Base-by-base conservation (phyloP, 2,113 vertebrate species). In the Anguilla japonica region DNA sequence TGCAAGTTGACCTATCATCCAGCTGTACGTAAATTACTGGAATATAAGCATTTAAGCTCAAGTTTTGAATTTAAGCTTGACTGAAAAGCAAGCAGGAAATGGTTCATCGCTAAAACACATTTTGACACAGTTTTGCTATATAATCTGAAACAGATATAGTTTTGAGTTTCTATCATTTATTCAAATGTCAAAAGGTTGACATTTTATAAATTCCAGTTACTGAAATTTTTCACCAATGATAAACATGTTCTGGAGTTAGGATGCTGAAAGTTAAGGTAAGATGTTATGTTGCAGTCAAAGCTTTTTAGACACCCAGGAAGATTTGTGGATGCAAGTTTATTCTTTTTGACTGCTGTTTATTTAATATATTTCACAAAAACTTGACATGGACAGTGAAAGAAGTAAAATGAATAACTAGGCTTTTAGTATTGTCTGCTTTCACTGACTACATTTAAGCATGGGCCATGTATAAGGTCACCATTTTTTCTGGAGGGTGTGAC, bases 1-100 rank as follows among this genome's bases (percentile, higher is more conserved):
- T 87, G 86, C 63, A 87, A 53, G 81, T 40, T 57, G 81, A 53
- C 81, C 86, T 53, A 78, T 87, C 86, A 87, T 83, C 75, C 81
- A 83, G 63, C 63, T 78, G 29, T 40, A 81, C 29, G 1, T 56
- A 60, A 80, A 41, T 26, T 71, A 5, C 41, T 26, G 2, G 9
- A 22, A 83, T 15, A 34, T 34, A 34, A 34, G 34, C 34, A 34
- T 34, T 34, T 34, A 34, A 34, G 1, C 34, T 34, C 34, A 34
- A 34, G 34, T 34, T 34, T 40, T 26, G 26, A 57, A n/a, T 46
- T 56, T 16, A 83, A 40, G 20, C 50, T 83, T 34, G 53, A 40
- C 53, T 60, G 79, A 81, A 81, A 81, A 60, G 41, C 9, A 46
- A 57, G 16, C 43, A 1, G 43, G 8, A 46, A 13, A 50, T 6